Base-by-base conservation (phyloP, 2,113 vertebrate species). In the Amazona guildingii region DNA sequence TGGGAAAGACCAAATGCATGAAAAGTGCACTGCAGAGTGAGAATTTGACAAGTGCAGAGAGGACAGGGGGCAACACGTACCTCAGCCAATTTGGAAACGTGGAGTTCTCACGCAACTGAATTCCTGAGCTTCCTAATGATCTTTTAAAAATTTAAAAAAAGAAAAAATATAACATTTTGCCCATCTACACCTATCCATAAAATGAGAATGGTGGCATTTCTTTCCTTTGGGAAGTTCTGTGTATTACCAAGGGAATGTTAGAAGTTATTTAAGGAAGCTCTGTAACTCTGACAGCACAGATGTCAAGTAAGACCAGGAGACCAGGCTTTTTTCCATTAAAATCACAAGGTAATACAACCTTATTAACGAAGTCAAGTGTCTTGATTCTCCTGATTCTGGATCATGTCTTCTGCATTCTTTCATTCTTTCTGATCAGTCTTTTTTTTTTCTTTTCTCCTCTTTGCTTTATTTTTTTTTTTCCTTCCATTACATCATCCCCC, bases 401-500 rank as follows among this genome's bases (percentile, higher is more conserved):
- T 52, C 0, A 5, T 24, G 83, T 85, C 27, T 89, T 74, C 13
- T 62, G 4, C 41, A 11, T 59, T 52, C 7, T 80, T 79, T 3
- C 41, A 13, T 59, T 52, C 6, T 73, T 85, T 64, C 35, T 55
- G 46, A 52, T 52, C 4, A 28, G 3, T 17, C 6, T 9, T 29
- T 17, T 55, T 33, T 43, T 25, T 73, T 4, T 27, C 15, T 20
- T 27, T 10, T 18, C 54, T 18, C 20, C 23, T 21, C n/a, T 33
- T 57, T n/a, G 31, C 21, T 57, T 57, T n/a, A 57, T n/a, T 21
- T 57, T 9, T 44, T 44, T 41, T n/a, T 35, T 28, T 2, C 2
- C 3, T 2, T 31, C 7, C 1, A 2, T 19, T 43, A 2, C 28
- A 7, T 52, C 29, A 49, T 14, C 8, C 7, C 4, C 10, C 2